A percentile compares a stretch with the other conserved stretches of the same genome.
phyloP scores from a whole-genome alignment of 2,797 vertebrate genomes.

The Sylvilagus floridanus region DNA sequence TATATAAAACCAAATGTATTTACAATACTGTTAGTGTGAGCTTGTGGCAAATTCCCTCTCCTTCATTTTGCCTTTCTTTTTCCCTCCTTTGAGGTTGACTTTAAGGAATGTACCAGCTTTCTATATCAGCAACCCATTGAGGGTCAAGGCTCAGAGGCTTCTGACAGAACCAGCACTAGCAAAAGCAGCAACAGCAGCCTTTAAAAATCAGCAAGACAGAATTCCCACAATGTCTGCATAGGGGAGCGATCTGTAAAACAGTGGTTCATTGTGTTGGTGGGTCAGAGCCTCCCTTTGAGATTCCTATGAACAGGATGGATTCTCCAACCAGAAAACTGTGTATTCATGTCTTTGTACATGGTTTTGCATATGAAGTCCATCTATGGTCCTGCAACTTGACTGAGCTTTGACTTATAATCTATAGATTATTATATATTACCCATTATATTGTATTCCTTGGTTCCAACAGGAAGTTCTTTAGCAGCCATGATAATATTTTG shows the following conservation, averaged over 20 bases:
- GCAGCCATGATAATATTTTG: background rate
- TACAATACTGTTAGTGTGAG: conserved; percentile 3
- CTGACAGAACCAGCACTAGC: background rate
- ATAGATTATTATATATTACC: background rate
- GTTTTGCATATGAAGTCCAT: background rate
- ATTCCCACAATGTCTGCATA: background rate
- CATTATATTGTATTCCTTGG: background rate
- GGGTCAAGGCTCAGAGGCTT: background rate
- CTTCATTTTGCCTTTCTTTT: background rate
- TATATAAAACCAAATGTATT: conserved; percentile 25
- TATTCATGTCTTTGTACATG: background rate
- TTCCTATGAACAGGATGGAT: background rate
- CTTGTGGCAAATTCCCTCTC: background rate
- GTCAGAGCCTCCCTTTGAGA: background rate
- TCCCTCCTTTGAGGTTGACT: background rate
- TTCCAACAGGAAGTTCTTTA: background rate
- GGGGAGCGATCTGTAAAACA: background rate
- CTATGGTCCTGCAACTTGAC: background rate
- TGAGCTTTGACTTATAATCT: background rate
- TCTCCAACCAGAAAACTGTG: conserved; percentile 8
- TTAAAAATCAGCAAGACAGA: background rate
- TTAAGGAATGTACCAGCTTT: background rate
- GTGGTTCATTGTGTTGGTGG: fast-evolving
- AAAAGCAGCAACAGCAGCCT: background rate
- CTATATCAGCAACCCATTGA: background rate